These are phyloP conservation scores for Acyrthosiphon pisum DNA, from an alignment of 1,140 invertebrate genomes.

Conservation along the genomic window DNA sequence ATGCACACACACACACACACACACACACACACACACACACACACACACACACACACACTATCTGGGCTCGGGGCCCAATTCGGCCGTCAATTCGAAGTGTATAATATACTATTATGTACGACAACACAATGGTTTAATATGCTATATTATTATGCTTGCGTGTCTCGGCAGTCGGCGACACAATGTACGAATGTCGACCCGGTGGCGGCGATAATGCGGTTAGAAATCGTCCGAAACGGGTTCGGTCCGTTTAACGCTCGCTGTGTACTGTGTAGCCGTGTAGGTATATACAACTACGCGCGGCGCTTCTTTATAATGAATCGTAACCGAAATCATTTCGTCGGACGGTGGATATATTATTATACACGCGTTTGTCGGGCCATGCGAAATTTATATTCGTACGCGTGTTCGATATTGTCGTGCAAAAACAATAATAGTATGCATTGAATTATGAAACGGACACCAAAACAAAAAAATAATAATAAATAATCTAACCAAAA, in stretches of 20 bases:
- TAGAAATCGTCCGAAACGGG: neutral
- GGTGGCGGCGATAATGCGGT: neutral
- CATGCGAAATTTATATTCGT: neutral
- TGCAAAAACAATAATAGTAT: neutral
- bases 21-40: neutral
- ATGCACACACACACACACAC: neutral
- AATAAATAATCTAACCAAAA: neutral
- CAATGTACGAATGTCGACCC: neutral
- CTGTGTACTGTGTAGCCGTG: too few species aligned
- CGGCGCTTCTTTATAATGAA: neutral
- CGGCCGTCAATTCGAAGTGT: neutral
- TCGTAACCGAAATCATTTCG: neutral
- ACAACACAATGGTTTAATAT: neutral
- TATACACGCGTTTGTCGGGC: neutral
- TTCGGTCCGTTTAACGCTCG: neutral
- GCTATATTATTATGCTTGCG: neutral
- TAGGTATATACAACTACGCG: too few species aligned
- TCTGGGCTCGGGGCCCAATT: neutral
- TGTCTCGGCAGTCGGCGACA: neutral
- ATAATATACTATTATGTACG: neutral
- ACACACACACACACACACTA: neutral
- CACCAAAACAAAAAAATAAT: neutral
- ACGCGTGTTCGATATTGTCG: neutral
- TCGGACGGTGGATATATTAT: neutral
- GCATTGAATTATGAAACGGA: neutral